phyloP scores from a whole-genome alignment of 2,888 invertebrate genomes.

The Liposcelis brunnea region DNA sequence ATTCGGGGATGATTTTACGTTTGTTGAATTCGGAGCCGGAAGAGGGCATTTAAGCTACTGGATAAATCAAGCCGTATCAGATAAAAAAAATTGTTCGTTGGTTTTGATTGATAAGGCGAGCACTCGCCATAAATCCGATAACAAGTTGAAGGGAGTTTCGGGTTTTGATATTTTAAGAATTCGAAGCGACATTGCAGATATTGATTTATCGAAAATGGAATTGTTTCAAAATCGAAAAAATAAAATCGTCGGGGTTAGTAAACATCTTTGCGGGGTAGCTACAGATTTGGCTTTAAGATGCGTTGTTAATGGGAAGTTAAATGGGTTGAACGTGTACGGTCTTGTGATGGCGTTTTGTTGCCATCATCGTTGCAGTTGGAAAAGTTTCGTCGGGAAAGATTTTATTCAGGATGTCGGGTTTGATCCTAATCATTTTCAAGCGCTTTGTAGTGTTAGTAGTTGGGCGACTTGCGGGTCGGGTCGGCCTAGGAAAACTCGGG shows the following conservation, averaged over 20 bases:
- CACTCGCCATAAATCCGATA: slow-evolving; percentile 28
- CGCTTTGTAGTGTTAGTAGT: slow-evolving; percentile 27
- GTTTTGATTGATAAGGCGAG: slow-evolving; percentile 27
- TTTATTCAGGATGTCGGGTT: slow-evolving; percentile 21
- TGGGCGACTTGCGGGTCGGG: slow-evolving; percentile 28
- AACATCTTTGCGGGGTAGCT: slow-evolving; percentile 32
- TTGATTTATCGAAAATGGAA: slow-evolving; percentile 23
- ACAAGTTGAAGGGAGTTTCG: slow-evolving; percentile 16
- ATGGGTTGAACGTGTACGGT: slow-evolving; percentile 17
- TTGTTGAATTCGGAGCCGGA: slow-evolving; percentile 31
- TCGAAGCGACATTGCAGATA: slow-evolving; percentile 28
- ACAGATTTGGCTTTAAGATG: slow-evolving; percentile 23
- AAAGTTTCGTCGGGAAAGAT: slow-evolving; percentile 25
- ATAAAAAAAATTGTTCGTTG: slow-evolving; percentile 21
- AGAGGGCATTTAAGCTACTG: slow-evolving; percentile 29
- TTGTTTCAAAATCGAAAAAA: slow-evolving; percentile 11
- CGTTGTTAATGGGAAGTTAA: slow-evolving; percentile 13
- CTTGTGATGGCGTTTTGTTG: slow-evolving; percentile 31
- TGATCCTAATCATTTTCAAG: slow-evolving; percentile 23
- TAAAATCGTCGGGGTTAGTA: slow-evolving; percentile 25
- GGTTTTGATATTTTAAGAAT: slow-evolving; percentile 23
- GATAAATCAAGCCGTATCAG: slow-evolving; percentile 24
- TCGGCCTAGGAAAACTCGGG: background rate
- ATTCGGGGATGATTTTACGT: slow-evolving; percentile 22
- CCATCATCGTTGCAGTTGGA: slow-evolving; percentile 31